A percentile compares a stretch with the other conserved stretches of the same genome.
These are phyloP conservation scores for Plagiodera versicolora DNA, from an alignment of 2,888 invertebrate genomes.

Conservation along the genomic window DNA sequence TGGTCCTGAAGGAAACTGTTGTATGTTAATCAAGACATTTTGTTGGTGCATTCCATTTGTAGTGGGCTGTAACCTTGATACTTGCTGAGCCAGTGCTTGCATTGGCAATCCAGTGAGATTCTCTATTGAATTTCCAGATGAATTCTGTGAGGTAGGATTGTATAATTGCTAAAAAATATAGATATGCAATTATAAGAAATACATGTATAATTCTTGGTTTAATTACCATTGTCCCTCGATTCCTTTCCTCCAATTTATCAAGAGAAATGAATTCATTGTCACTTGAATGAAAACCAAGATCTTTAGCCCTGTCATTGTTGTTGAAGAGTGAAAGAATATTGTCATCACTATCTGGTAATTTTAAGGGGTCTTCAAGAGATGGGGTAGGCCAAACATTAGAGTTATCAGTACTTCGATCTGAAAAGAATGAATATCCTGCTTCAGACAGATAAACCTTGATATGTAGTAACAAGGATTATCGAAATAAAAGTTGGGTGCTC, in stretches of 20 bases:
- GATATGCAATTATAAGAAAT: background rate
- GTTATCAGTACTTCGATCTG: conserved; percentile 24
- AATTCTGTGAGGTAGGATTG: conserved; percentile 41
- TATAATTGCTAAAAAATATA: conserved; percentile 47
- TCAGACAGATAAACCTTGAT: conserved; percentile 12
- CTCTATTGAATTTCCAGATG: conserved; percentile 41
- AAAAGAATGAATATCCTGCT: conserved; percentile 19
- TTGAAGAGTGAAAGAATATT: conserved; percentile 48
- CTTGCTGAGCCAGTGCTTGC: conserved; percentile 57
- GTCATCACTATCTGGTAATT: conserved; percentile 48
- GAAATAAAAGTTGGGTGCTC: too few species aligned
- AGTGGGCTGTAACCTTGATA: conserved; percentile 50
- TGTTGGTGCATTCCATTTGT: conserved; percentile 60
- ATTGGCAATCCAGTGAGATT: conserved; percentile 53
- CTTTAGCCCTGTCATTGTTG: conserved; percentile 51
- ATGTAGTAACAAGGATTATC: background rate
- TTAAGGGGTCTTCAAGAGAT: conserved; percentile 50
- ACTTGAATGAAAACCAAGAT: conserved; percentile 50
- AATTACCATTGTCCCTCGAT: conserved; percentile 48
- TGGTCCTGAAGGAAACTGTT: conserved; percentile 61
- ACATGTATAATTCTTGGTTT: background rate
- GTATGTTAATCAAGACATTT: conserved; percentile 67
- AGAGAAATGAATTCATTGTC: conserved; percentile 53
- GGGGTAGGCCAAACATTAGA: conserved; percentile 41
- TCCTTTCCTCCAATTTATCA: conserved; percentile 50